A percentile compares a stretch with the other conserved stretches of the same genome.
These are phyloP conservation scores for Ovis canadensis DNA, from an alignment of 2,113 vertebrate species.

Conservation along the genomic window DNA sequence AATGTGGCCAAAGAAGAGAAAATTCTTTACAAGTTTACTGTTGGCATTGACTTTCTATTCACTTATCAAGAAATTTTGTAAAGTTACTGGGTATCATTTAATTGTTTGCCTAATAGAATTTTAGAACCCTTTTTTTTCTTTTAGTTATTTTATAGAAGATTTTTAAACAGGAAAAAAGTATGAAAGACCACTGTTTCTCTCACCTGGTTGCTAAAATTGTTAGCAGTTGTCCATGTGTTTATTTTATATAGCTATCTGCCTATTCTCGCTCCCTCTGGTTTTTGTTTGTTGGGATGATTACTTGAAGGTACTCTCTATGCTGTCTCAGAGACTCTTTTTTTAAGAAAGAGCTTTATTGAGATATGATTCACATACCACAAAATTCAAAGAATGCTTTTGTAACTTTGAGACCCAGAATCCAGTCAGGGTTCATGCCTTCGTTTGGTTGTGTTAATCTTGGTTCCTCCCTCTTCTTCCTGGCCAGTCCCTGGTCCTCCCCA, in stretches of 20 bases:
- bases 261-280: background rate
- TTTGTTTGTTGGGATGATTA: background rate
- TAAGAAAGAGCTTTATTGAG: background rate
- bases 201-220: background rate
- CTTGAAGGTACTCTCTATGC: background rate
- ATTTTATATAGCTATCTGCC: background rate
- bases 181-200: background rate
- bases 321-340: background rate
- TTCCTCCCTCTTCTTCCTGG: background rate
- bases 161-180: background rate
- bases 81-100: background rate
- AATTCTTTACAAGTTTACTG: background rate
- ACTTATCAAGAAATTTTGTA: background rate
- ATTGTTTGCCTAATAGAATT: background rate
- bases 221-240: background rate
- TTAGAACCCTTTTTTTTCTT: background rate
- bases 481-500: background rate
- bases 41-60: background rate
- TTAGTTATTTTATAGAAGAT: background rate
- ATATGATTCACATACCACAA: background rate
- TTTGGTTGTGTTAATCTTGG: background rate
- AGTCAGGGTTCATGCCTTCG: background rate
- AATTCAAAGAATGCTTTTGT: background rate
- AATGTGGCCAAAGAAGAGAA: background rate
- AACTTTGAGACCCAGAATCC: background rate